Conservation (phyloP, 2,888 invertebrate species). For the Ferdinandea cuprea region DNA sequence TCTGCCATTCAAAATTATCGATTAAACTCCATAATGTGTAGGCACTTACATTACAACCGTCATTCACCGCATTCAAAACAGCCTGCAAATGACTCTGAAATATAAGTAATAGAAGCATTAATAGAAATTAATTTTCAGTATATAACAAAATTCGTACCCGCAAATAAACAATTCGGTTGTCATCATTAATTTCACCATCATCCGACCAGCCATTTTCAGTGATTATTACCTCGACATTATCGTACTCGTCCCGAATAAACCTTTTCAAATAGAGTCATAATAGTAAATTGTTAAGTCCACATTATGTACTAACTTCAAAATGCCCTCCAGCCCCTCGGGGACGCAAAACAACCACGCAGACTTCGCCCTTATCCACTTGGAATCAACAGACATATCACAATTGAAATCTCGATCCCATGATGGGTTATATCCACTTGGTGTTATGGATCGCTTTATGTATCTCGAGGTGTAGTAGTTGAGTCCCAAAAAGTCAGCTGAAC, state of each 20-base stretch:
- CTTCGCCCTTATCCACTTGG: conserved; percentile 77
- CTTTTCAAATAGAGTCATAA: conserved; percentile 73
- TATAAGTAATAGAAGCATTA: conserved; percentile 77
- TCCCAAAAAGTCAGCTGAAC: conserved; percentile 79
- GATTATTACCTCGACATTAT: conserved; percentile 84
- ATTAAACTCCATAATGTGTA: conserved; percentile 80
- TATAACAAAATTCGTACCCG: conserved; percentile 71
- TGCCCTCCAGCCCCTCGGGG: conserved; percentile 67
- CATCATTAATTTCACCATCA: conserved; percentile 80
- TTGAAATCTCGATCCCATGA: conserved; percentile 84
- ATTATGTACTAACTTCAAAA: conserved; percentile 35
- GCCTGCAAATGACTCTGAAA: conserved; percentile 78
- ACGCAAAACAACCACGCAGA: conserved; percentile 79
- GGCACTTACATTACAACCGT: conserved; percentile 78
- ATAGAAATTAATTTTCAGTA: not conserved
- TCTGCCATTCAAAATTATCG: conserved; percentile 80
- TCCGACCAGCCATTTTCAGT: conserved; percentile 86
- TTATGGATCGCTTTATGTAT: conserved; percentile 73
- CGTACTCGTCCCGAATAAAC: conserved; percentile 85
- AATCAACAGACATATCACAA: conserved; percentile 75
- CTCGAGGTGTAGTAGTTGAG: conserved; percentile 79
- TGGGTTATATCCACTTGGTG: conserved; percentile 80
- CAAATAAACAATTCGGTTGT: conserved; percentile 80
- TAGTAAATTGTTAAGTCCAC: not conserved
- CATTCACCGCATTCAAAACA: conserved; percentile 77